Percentiles rank a stretch among this genome's conserved stretches.
Conservation (phyloP, 2,888 invertebrate species). For the Geophilus truncorum region DNA sequence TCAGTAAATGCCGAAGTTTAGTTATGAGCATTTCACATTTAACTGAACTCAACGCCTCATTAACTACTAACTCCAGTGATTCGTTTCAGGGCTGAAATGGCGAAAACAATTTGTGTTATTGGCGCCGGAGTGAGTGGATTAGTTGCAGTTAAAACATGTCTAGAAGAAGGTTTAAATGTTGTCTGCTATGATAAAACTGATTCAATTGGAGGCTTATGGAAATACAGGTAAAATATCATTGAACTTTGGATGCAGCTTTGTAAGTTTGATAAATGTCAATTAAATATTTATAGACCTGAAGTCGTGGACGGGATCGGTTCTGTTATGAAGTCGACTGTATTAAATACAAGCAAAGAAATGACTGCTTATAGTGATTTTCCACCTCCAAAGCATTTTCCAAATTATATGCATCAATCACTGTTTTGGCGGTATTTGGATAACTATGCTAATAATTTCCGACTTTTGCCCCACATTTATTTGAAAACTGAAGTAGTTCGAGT, state of each 20-base stretch:
- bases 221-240: slow-evolving; percentile 35
- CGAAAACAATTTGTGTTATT: slow-evolving; percentile 40
- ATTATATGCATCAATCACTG: slow-evolving; percentile 49
- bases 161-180: slow-evolving; percentile 46
- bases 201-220: slow-evolving; percentile 47
- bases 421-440: slow-evolving; percentile 46
- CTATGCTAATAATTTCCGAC: slow-evolving; percentile 45
- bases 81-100: too few relatives aligned
- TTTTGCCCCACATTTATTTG: slow-evolving; percentile 43
- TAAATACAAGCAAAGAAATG: slow-evolving; percentile 44
- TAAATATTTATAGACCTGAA: neutral
- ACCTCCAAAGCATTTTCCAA: slow-evolving; percentile 48
- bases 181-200: slow-evolving; percentile 47
- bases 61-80: too few relatives aligned
- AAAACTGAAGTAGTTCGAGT: slow-evolving; percentile 33
- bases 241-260: too few relatives aligned
- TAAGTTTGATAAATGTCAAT: too few relatives aligned
- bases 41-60: neutral
- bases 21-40: neutral
- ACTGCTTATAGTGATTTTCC: slow-evolving; percentile 48
- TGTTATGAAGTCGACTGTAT: slow-evolving; percentile 18
- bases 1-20: neutral
- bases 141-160: slow-evolving; percentile 46
- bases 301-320: slow-evolving; percentile 35
- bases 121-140: slow-evolving; percentile 50